A percentile compares a stretch with the other conserved stretches of the same genome.
phyloP scores from a whole-genome alignment of 2,888 invertebrate species.

The Anthophora plumipes region DNA sequence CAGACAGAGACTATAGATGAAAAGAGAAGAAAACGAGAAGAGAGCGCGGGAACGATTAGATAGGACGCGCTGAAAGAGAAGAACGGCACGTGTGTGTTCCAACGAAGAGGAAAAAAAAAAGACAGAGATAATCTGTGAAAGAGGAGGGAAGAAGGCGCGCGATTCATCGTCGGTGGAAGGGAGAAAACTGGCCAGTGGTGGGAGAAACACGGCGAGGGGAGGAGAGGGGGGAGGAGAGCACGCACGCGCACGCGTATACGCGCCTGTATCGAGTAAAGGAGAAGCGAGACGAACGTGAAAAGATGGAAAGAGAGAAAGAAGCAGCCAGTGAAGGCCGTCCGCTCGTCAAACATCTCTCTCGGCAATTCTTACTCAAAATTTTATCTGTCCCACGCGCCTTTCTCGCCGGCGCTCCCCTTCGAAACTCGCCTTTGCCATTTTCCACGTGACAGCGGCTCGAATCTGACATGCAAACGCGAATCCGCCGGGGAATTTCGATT shows the following conservation, averaged over 20 bases:
- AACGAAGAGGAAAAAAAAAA: conserved; percentile 1
- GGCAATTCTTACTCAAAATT: conserved; percentile 73
- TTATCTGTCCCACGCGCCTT: conserved; percentile 67
- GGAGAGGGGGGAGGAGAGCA: conserved; percentile 26
- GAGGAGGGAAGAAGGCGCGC: conserved; percentile 23
- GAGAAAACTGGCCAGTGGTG: conserved; percentile 1
- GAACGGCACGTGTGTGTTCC: conserved; percentile 43
- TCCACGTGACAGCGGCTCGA: conserved; percentile 32
- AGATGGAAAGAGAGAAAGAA: conserved; percentile 12
- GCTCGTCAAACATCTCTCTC: conserved; percentile 72
- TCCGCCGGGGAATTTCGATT: neutral
- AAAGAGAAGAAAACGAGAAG: conserved; percentile 18
- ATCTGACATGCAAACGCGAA: conserved; percentile 7
- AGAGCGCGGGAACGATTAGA: conserved; percentile 46
- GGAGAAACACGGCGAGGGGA: conserved; percentile 9
- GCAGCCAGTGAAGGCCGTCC: conserved; percentile 70
- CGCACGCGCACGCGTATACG: conserved; percentile 26
- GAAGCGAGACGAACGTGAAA: neutral
- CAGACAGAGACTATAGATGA: neutral
- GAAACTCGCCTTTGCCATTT: conserved; percentile 44
- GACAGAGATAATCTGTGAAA: neutral
- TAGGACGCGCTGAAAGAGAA: conserved; percentile 35
- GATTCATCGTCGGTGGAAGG: conserved; percentile 6
- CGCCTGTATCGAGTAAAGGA: conserved; percentile 22
- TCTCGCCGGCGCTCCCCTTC: conserved; percentile 43